A percentile compares a stretch with the other conserved stretches of the same genome.
Conservation (phyloP, 2,797 vertebrate species). For the Acipenser transmontanus region DNA sequence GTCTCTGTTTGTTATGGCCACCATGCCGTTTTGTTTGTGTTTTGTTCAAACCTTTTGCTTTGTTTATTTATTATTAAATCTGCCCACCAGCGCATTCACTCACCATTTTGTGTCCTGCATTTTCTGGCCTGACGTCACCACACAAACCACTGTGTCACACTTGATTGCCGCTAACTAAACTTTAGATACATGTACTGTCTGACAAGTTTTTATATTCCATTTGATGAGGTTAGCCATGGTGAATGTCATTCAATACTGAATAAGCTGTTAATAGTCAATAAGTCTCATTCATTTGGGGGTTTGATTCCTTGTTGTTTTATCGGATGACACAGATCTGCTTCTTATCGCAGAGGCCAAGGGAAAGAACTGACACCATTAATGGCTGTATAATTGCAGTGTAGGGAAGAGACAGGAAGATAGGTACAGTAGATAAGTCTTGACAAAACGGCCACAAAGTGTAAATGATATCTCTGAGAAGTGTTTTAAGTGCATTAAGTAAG, state of each 20-base stretch:
- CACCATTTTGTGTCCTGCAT: too few species aligned
- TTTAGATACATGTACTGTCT: background rate
- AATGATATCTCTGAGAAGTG: constrained; percentile 34
- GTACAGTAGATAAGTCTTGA: constrained; percentile 31
- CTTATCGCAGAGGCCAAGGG: constrained; percentile 37
- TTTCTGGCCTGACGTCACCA: too few species aligned
- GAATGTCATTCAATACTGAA: constrained; percentile 4
- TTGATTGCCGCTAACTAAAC: constrained; percentile 22
- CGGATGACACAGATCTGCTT: constrained; percentile 37
- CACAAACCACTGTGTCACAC: too few species aligned
- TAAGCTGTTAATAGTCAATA: background rate
- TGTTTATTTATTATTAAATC: too few species aligned
- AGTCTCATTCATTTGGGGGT: constrained; percentile 43
- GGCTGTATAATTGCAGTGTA: constrained; percentile 41
- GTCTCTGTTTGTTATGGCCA: too few species aligned
- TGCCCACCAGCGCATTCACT: too few species aligned
- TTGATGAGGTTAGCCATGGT: constrained; percentile 10
- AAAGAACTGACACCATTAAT: constrained; percentile 43
- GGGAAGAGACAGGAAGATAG: constrained; percentile 50
- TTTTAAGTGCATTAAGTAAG: constrained; percentile 30
- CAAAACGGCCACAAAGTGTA: constrained; percentile 33
- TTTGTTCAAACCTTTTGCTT: too few species aligned
- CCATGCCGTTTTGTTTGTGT: too few species aligned
- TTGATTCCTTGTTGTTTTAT: constrained; percentile 30
- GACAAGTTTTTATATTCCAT: background rate